Evolutionary conservation across 2,888 invertebrate genomes (phyloP), one percentile per base, ranked within the genome.

Genomic region (Patella pellucida): DNA sequence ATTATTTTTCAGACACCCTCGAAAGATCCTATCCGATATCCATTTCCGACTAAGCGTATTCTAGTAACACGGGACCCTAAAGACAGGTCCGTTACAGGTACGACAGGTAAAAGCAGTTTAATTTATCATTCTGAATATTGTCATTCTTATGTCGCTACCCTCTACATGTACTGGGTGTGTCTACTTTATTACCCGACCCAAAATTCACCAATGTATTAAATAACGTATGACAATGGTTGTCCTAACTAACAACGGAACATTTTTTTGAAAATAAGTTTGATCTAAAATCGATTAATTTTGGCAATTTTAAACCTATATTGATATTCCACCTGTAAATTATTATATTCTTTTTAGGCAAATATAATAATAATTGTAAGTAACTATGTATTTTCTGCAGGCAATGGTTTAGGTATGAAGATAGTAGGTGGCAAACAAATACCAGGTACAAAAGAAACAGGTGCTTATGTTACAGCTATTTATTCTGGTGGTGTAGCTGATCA

Each of bases 381-480:
- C 41, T 52, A 31, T 67, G 16, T 73, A 51, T 69, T 27, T 52
- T 74, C 15, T 15, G 80, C 79, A 89, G 92, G 92, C 27, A 91
- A 91, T 82, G 92, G 93, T 31, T 89, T 94, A 51, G 93, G 93
- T 15, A 92, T 94, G 92, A 92, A 92, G 86, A 92, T 94, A n/a
- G 92, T 93, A 51, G 93, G 93, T 16, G 93, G 93, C 7, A 93
- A 93, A 85, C 91, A 92, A 76, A 90, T 93, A 72, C 91, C 92
- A 16, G 92, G 91, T 15, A 89, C 90, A 2, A 82, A 83, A 11
- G 91, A 92, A 78, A 89, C 93, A 69, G 93, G 92, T 68, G 93
- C 93, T 15, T 93, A 92, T 86, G 93, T 94, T 4, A 91, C 92
- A 1, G 92, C 92, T 81, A 92, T 94, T 69, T 92, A 92, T 83